Base-by-base conservation (phyloP, 2,797 vertebrate genomes). In the Tadarida brasiliensis region DNA sequence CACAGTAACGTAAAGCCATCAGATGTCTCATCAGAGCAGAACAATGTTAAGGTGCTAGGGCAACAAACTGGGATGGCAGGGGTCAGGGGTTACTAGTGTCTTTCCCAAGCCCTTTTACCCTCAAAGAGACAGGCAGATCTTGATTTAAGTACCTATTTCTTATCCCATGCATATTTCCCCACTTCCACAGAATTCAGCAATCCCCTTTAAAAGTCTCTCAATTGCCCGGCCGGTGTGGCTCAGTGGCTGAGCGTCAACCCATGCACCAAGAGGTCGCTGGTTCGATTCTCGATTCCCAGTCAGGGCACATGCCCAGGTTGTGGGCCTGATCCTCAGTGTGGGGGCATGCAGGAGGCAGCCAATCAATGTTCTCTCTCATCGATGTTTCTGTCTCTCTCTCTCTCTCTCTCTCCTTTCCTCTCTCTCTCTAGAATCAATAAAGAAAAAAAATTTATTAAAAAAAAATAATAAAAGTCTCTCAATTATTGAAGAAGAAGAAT, bases 91-190 rank as follows among this genome's bases (percentile, higher is more conserved):
- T 65, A 61, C 26, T 11, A 54, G 39, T 30, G 39, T 30, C 15
- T 70, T 92, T 74, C 56, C 56, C 59, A 91, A 51, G 70, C 17
- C n/a, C 24, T 71, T 68, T 71, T 17, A 49, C 67, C n/a, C 73
- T 49, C 33, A 68, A 47, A 56, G 30, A 82, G 51, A 33, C 3
- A 35, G 49, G 81, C 0, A 74, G 80, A 68, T 83, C n/a, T 78
- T 78, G 68, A 87, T 51, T 96, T 67, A 91, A 63, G 57, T 28
- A 73, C 28, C 80, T 57, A 59, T 39, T 87, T 95, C 74, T 95
- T 74, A 70, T 30, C 16, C 39, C 39, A 28, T 30, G 26, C 54
- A 24, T n/a, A 44, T 24, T 82, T 63, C 63, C 49, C 30, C n/a
- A 7, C 30, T 49, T 80, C 49, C 85, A 77, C 10, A 73, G 24